These are phyloP conservation scores for Holcopasites calliopsidis DNA, from an alignment of 1,140 invertebrate species.

Conservation along the genomic window DNA sequence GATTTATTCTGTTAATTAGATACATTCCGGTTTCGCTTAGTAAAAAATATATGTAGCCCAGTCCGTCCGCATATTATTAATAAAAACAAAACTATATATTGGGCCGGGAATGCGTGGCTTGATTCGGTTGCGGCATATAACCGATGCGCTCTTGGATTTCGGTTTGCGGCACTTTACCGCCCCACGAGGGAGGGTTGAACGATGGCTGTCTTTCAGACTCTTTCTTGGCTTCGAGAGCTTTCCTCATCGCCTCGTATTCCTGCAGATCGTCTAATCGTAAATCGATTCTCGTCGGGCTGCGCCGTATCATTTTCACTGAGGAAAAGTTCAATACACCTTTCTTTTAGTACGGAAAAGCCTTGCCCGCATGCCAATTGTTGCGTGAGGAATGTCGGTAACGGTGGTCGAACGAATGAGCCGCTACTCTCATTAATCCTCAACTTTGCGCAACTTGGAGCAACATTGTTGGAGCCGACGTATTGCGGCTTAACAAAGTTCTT, in stretches of 20 bases:
- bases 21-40: too few species aligned
- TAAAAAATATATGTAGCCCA: too few species aligned
- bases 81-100: conserved; percentile 63
- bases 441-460: background rate
- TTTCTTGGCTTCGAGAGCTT: conserved; percentile 80
- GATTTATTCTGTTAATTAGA: too few species aligned
- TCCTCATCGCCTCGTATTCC: conserved; percentile 84
- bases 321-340: conserved; percentile 30
- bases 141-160: conserved; percentile 86
- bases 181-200: conserved; percentile 77
- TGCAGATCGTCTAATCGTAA: conserved; percentile 88
- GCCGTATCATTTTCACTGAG: conserved; percentile 84
- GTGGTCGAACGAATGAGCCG: background rate
- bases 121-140: conserved; percentile 78
- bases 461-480: background rate
- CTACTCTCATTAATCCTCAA: background rate
- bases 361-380: background rate
- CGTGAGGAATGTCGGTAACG: background rate
- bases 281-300: conserved; percentile 88
- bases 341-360: conserved; percentile 8
- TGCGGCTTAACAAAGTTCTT: background rate
- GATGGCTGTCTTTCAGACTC: conserved; percentile 78
- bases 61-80: too few species aligned
- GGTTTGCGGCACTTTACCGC: conserved; percentile 79
- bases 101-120: conserved; percentile 66